A percentile compares a stretch with the other conserved stretches of the same genome.
These are phyloP conservation scores for Drosophila percnosoma DNA, from an alignment of 2,888 invertebrate genomes.

Conservation along the genomic window DNA sequence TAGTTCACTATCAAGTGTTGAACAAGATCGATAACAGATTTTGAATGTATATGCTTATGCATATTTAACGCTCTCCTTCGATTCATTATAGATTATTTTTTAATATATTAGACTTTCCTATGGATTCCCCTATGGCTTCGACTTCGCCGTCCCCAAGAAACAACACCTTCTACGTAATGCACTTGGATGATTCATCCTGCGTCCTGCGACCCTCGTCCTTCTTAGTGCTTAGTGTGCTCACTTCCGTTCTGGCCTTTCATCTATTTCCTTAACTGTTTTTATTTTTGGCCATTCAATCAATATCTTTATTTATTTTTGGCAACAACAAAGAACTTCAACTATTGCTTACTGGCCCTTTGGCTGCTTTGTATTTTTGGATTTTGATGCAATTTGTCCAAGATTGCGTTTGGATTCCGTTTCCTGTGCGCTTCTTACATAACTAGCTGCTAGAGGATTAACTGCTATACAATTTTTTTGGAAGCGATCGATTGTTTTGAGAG, in stretches of 20 bases:
- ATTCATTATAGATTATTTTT: neutral
- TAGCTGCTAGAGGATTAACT: conserved; percentile 32
- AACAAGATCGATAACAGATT: neutral
- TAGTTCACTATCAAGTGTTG: neutral
- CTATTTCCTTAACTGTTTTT: conserved; percentile 62
- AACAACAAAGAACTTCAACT: conserved; percentile 31
- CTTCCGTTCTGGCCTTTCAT: conserved; percentile 61
- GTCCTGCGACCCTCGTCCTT: conserved; percentile 4
- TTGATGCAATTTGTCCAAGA: conserved; percentile 65
- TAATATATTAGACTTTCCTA: neutral
- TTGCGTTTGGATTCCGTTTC: conserved; percentile 47
- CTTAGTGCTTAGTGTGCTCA: conserved; percentile 23
- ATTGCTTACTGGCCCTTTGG: conserved; percentile 31
- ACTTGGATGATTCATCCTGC: conserved; percentile 8
- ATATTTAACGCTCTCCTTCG: neutral
- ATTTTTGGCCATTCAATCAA: conserved; percentile 25
- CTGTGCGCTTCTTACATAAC: conserved; percentile 61
- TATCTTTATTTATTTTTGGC: conserved; percentile 44
- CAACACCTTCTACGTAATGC: conserved; percentile 12
- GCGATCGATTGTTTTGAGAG: conserved; percentile 20
- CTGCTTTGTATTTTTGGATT: conserved; percentile 28
- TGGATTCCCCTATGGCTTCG: neutral
- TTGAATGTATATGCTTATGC: neutral
- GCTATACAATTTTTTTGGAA: conserved; percentile 28
- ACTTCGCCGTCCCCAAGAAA: neutral